Evolutionary conservation across 2,113 vertebrate genomes (phyloP), one percentile per base, ranked within the genome.

Genomic region (Heliornis fulica): DNA sequence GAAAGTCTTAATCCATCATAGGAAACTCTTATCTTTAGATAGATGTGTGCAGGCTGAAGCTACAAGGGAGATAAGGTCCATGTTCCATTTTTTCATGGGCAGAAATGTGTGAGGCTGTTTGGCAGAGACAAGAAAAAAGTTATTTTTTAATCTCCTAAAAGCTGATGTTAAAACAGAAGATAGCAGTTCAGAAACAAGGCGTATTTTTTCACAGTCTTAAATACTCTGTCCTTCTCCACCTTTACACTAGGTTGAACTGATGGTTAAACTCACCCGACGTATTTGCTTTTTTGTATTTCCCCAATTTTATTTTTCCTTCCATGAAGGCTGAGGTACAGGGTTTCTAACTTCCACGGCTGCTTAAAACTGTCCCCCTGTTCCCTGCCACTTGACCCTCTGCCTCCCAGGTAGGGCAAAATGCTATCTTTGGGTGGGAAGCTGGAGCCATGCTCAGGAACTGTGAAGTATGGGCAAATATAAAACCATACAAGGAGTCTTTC

Each of bases 1-100:
- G 72, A 90, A 90, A 90, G 36, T 54, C 90, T 86, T 91, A 90
- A 92, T 95, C 79, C 54, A 45, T 95, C 86, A 93, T 8, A 57
- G 70, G 28, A 87, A 76, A 45, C 61, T 77, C 82, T 90, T 93
- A 89, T 90, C 87, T 91, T 60, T 56, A 81, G 85, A 53, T 41
- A 74, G 48, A 53, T 38, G 77, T 21, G 34, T 75, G 51, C 69
- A 93, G 80, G 48, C 83, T 87, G 80, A 45, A 34, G 29, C 76
- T 81, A 57, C 29, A 68, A 38, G 36, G 60, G 54, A 77, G 90
- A 95, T 88, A 95, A 94, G 56, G 72, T 41, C n/a, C 2, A 6
- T 11, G 28, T n/a, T 68, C 72, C 2, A 2, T 78, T 92, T 91
- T 59, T 71, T 56, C 56, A 50, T 46, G 31, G 50, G 40, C 25